phyloP scores from a whole-genome alignment of 2,888 invertebrate genomes.

The Aplocera efformata region DNA sequence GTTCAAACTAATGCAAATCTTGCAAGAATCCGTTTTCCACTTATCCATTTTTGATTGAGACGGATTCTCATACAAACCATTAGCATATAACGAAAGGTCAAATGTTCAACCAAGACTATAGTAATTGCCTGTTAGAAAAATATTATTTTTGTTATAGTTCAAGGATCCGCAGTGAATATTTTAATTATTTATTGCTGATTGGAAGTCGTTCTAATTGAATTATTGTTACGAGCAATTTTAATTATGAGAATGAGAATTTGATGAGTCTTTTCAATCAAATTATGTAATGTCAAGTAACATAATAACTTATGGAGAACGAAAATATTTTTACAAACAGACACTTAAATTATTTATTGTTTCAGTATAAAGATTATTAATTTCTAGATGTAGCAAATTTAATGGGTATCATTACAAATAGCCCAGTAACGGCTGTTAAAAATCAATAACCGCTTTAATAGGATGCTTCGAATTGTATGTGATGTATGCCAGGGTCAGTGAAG shows the following conservation, averaged over 20 bases:
- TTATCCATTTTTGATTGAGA: constrained; percentile 5
- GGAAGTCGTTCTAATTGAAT: constrained; percentile 2
- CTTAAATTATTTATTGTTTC: too few species aligned
- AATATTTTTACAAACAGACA: too few species aligned
- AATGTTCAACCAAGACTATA: constrained; percentile 11
- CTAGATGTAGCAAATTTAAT: too few species aligned
- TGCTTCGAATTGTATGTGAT: constrained; percentile 36
- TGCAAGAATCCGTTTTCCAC: constrained; percentile 6
- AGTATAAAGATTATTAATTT: too few species aligned
- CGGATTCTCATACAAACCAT: constrained; percentile 16
- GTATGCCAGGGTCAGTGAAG: constrained; percentile 56
- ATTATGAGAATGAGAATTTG: too few species aligned
- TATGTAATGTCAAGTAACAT: too few species aligned
- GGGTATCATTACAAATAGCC: too few species aligned
- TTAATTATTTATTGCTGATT: constrained; percentile 4
- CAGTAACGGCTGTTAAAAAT: too few species aligned
- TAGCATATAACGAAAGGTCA: constrained; percentile 24
- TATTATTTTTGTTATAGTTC: constrained; percentile 24
- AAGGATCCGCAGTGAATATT: constrained; percentile 22
- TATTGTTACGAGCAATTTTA: neutral
- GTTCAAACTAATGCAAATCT: neutral
- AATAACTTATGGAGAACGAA: too few species aligned
- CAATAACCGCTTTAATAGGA: constrained; percentile 6
- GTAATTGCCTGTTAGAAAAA: constrained; percentile 16
- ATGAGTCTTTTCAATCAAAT: too few species aligned